phyloP scores from a whole-genome alignment of 1,140 invertebrate genomes.

The Camponotus pennsylvanicus region DNA sequence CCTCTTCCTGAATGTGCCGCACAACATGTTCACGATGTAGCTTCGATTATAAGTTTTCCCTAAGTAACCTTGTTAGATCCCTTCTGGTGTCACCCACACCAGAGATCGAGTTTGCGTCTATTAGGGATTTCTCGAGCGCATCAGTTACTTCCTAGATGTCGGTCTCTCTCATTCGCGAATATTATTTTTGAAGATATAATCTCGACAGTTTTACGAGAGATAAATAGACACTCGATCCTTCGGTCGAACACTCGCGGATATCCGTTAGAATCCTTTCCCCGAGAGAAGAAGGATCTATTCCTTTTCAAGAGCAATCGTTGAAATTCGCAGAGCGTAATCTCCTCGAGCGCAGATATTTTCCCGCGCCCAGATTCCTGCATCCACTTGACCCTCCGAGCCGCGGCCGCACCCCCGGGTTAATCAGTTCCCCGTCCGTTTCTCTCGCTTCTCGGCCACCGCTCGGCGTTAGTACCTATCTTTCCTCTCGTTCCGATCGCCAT shows the following conservation, averaged over 20 bases:
- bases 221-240: not conserved
- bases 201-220: not conserved
- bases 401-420: constrained; percentile 38
- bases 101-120: not conserved
- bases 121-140: not conserved
- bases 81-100: constrained; percentile 8
- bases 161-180: not conserved
- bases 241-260: not conserved
- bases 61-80: constrained; percentile 14
- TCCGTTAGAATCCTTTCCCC: not conserved
- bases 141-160: not conserved
- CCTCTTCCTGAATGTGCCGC: constrained; percentile 80
- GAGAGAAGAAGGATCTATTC: not conserved
- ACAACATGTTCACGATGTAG: constrained; percentile 77
- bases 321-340: constrained; percentile 19
- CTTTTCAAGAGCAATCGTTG: not conserved
- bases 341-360: constrained; percentile 46
- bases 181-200: not conserved
- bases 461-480: constrained; percentile 19
- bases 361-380: constrained; percentile 84
- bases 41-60: not conserved
- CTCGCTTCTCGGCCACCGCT: constrained; percentile 44
- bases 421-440: constrained; percentile 66
- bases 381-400: constrained; percentile 76
- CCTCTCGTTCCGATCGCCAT: constrained; percentile 36